A percentile compares a stretch with the other conserved stretches of the same genome.
Evolutionary conservation across 2,888 invertebrate species (phyloP).

Genomic region (Diachrysia chrysitis): DNA sequence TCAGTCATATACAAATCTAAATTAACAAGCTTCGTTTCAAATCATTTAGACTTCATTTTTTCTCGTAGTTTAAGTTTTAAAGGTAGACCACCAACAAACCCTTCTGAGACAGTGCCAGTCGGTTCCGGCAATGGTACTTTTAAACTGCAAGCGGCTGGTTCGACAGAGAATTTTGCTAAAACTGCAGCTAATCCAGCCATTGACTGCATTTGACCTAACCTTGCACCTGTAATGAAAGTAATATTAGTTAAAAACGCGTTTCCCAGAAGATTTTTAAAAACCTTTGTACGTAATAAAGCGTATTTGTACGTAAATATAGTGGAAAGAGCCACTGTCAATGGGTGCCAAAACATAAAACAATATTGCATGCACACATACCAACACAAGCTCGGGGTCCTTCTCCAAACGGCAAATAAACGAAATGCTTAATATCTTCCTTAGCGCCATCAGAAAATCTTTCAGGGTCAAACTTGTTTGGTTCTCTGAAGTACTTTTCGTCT

Average conservation of each 20-base stretch:
- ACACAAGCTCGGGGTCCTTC: slow-evolving; percentile 83
- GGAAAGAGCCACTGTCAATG: too few species aligned
- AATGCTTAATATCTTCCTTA: slow-evolving; percentile 72
- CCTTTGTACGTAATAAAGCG: too few species aligned
- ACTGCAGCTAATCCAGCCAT: slow-evolving; percentile 80
- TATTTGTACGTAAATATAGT: too few species aligned
- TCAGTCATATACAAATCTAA: too few species aligned
- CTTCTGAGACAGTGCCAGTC: slow-evolving; percentile 73
- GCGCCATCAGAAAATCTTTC: slow-evolving; percentile 75
- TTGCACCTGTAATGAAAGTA: slow-evolving; percentile 70
- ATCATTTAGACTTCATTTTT: slow-evolving; percentile 10
- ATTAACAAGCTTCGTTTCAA: too few species aligned
- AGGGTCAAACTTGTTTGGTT: slow-evolving; percentile 78
- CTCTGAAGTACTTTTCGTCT: slow-evolving; percentile 78
- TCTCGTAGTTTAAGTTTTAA: slow-evolving; percentile 70
- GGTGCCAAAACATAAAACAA: neutral
- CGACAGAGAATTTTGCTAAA: slow-evolving; percentile 72
- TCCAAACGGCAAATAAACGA: slow-evolving; percentile 80
- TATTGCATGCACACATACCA: slow-evolving; percentile 79
- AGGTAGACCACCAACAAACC: slow-evolving; percentile 75
- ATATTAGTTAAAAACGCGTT: too few species aligned
- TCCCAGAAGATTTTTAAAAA: too few species aligned
- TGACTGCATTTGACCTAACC: slow-evolving; percentile 81
- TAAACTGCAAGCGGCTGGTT: slow-evolving; percentile 73
- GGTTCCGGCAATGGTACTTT: slow-evolving; percentile 73